Evolutionary conservation across 2,797 vertebrate genomes (phyloP), one percentile per base, ranked within the genome.

Genomic region (Arnoldichthys spilopterus): DNA sequence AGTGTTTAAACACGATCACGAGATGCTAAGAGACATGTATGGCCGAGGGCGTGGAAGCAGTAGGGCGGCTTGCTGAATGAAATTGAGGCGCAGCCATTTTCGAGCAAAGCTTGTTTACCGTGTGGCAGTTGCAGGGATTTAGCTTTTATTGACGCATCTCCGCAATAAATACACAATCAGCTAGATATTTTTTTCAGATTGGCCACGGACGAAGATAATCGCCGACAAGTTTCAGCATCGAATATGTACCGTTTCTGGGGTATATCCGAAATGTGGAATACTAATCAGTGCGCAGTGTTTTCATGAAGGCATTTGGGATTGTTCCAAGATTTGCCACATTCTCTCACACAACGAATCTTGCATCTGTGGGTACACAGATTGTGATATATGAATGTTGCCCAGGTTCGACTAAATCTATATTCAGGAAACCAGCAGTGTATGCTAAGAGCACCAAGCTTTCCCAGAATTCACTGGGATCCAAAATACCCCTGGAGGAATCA

Each of bases 41-140:
- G 67, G 12, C 37, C 37, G 15, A 8, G 49, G 49, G 68, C 32
- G 28, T 71, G 47, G 20, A 43, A n/a, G 47, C 26, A 54, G 28
- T 28, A 54, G n/a, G 6, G 20, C 20, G 63, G 16, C 15, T 73
- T 20, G 5, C 20, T 58, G 49, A 30, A 54, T 71, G 68, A 58
- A 73, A 73, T 22, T 37, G 28, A 79, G 34, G 58, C 58, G 77
- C 77, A 73, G 77, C 77, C 77, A 73, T 79, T 73, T 73, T 59
- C 77, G 20, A 68, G 26, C 77, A 5, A n/a, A 20, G 70, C 51
- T 73, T 73, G 61, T 72, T 79, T 79, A 79, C 28, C 51, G 26
- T 49, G 26, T 20, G 47, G 47, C 47, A n/a, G 67, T 22, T 59
- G 53, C 22, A 37, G 76, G 7, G 32, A 34, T 2, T 47, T 30